phyloP scores from a whole-genome alignment of 2,113 vertebrate species.

The Mesitornis unicolor region DNA sequence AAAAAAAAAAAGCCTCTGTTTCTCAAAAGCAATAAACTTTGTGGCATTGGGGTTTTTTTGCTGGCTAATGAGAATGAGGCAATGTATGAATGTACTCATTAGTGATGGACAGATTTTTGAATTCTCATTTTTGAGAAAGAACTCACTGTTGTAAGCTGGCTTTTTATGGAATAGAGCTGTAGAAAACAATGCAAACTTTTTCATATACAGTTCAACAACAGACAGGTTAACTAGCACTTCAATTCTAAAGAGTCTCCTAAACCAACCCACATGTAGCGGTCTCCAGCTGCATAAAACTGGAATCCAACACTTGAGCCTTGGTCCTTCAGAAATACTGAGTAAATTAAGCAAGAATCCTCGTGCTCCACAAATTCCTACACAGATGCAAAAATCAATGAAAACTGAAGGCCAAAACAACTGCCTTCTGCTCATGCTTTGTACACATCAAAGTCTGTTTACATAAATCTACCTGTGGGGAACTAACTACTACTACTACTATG shows the following conservation, averaged over 20 bases:
- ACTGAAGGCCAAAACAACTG: not conserved
- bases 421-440: not conserved
- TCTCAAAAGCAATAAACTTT: not conserved
- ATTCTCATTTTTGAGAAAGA: not conserved
- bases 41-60: not conserved
- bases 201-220: not conserved
- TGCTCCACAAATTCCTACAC: not conserved
- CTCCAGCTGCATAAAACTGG: not conserved
- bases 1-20: not conserved
- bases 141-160: not conserved
- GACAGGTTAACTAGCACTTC: not conserved
- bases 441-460: not conserved
- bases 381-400: not conserved
- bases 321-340: not conserved
- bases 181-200: not conserved
- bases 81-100: not conserved
- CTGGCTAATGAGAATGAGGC: not conserved
- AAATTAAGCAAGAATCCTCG: not conserved
- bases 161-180: not conserved
- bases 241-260: not conserved
- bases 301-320: not conserved
- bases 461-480: not conserved
- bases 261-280: rapidly evolving
- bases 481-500: not conserved
- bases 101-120: not conserved